phyloP scores from a whole-genome alignment of 2,113 vertebrate species.

The Rhombomys opimus region DNA sequence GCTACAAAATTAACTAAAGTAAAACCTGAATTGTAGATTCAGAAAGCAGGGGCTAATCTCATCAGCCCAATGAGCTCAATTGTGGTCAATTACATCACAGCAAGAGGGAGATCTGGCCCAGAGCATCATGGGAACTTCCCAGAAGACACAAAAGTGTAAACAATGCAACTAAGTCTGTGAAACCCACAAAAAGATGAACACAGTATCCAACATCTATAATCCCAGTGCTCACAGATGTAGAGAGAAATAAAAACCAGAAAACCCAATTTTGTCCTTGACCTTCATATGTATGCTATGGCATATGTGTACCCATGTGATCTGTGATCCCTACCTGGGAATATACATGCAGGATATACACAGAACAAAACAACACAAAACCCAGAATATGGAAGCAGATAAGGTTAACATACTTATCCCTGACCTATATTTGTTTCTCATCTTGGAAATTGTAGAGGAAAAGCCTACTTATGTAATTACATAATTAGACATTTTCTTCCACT shows the following conservation, averaged over 20 bases:
- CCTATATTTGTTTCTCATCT: background rate
- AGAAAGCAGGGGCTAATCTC: background rate
- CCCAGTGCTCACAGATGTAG: background rate
- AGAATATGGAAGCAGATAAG: background rate
- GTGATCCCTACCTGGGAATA: background rate
- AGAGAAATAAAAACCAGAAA: background rate
- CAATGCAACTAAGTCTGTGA: no score
- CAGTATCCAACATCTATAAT: background rate
- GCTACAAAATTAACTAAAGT: background rate
- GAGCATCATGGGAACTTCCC: background rate
- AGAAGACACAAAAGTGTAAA: background rate
- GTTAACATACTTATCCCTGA: background rate
- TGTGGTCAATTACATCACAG: background rate
- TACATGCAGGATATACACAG: background rate
- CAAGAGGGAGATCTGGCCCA: background rate
- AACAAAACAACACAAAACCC: background rate
- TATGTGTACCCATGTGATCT: background rate
- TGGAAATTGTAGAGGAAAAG: background rate
- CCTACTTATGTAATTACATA: conserved; percentile 71
- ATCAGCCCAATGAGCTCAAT: accelerated
- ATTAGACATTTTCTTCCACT: conserved; percentile 55
- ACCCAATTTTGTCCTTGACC: background rate
- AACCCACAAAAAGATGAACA: background rate
- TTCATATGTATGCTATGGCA: background rate
- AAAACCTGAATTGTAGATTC: no score